Evolutionary conservation across 2,888 invertebrate species (phyloP), one percentile per base, ranked within the genome.

Genomic region (Acanthosepion lycidas): DNA sequence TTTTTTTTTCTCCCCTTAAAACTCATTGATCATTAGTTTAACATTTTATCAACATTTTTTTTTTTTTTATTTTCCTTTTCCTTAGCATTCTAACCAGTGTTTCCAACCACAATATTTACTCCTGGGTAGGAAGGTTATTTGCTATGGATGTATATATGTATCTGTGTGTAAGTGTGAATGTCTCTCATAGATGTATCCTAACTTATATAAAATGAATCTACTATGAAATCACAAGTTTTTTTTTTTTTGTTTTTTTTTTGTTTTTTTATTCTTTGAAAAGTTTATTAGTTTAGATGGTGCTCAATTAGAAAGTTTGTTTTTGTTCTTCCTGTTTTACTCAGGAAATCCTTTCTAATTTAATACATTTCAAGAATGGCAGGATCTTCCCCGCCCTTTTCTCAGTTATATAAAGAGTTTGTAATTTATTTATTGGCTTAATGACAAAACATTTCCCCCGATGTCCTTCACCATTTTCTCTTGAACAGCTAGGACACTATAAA

Each of bases 171-270:
- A 15, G 78, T 78, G 78, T 78, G 78, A n/a, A 78, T 78, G 78
- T 78, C 78, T 78, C 78, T 78, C n/a, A 15, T 78, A 78, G 78
- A 78, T 78, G 78, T n/a, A 78, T 78, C 64, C n/a, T 78, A 78
- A 78, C 18, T n/a, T 78, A 78, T 78, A 78, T 78, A 78, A 78
- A 78, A 78, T 78, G 78, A 78, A n/a, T 78, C n/a, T n/a, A n/a
- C 33, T 5, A 33, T 78, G 78, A 78, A 78, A 78, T n/a, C 78
- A 33, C n/a, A 78, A 78, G 78, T 33, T 12, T n/a, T 33, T 59
- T 23, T 59, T 55, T 78, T 12, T 78, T 8, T 78, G 2, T n/a
- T 33, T 59, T 23, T 59, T 55, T 78, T 12, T 78, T 8, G n/a
- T 78, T n/a, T 78, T 78, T 33, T 78, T 33, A n/a, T n/a, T 78